Percentiles rank a stretch among this genome's conserved stretches.
These are phyloP conservation scores for Drosophila mojavensis DNA, from an alignment of 1,140 invertebrate genomes.

Conservation along the genomic window DNA sequence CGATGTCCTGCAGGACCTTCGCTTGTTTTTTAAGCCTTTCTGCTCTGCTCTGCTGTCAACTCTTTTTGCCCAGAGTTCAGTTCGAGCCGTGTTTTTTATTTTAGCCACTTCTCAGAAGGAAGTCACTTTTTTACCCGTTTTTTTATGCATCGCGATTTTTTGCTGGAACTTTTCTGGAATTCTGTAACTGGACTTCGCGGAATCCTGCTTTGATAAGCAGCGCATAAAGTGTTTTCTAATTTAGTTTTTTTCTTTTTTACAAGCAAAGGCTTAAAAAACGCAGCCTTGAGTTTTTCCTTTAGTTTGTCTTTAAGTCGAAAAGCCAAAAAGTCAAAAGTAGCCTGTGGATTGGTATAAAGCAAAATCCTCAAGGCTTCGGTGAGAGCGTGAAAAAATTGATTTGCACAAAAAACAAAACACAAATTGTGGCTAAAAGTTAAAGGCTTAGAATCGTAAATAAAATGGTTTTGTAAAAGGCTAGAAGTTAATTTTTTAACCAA, in stretches of 20 bases:
- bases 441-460: conserved; percentile 24
- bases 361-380: conserved; percentile 29
- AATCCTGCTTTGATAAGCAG: conserved; percentile 21
- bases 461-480: conserved; percentile 16
- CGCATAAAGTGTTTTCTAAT: conserved; percentile 20
- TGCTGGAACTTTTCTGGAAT: conserved; percentile 60
- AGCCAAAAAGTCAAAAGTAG: conserved; percentile 74
- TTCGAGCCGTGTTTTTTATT: conserved; percentile 29
- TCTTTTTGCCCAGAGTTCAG: conserved; percentile 45
- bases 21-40: conserved; percentile 75
- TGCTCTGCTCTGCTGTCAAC: conserved; percentile 75
- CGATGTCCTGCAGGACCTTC: conserved; percentile 29
- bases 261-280: conserved; percentile 69
- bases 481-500: conserved; percentile 58
- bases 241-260: conserved; percentile 32
- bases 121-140: conserved; percentile 25
- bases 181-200: conserved; percentile 34
- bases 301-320: conserved; percentile 56
- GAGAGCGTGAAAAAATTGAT: conserved; percentile 28
- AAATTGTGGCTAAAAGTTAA: conserved; percentile 45
- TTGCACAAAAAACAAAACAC: conserved; percentile 1
- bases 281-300: conserved; percentile 55
- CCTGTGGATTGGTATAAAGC: conserved; percentile 40
- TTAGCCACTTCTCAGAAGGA: conserved; percentile 42
- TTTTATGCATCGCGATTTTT: conserved; percentile 55